These are phyloP conservation scores for Hippocampus guttulatus DNA, from an alignment of 2,113 vertebrate species.

Conservation along the genomic window DNA sequence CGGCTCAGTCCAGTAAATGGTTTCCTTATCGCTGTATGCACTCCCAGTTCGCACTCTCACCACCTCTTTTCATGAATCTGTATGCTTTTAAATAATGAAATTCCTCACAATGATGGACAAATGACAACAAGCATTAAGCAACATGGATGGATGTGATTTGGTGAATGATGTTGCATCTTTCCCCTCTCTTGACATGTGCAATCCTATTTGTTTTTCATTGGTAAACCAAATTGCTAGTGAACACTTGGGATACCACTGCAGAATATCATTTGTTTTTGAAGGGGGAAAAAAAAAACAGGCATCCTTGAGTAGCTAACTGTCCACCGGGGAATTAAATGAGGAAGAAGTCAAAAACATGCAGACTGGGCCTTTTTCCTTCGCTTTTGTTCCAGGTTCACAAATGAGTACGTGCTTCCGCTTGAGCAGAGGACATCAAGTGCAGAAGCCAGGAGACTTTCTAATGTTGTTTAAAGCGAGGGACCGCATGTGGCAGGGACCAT, in stretches of 20 bases:
- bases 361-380: background rate
- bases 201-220: background rate
- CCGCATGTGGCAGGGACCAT: background rate
- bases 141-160: no score
- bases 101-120: no score
- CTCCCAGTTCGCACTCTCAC: no score
- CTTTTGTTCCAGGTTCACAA: background rate
- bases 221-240: background rate
- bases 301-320: background rate
- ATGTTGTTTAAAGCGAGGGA: background rate
- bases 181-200: background rate
- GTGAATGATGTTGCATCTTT: background rate
- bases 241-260: background rate
- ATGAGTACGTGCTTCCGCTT: background rate
- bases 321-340: background rate
- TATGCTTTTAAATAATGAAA: no score
- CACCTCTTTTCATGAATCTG: no score
- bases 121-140: no score
- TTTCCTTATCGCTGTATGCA: no score
- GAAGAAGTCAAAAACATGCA: background rate
- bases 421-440: background rate
- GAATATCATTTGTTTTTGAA: no score
- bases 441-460: conserved; percentile 1
- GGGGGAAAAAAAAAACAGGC: background rate
- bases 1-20: no score